phyloP scores from a whole-genome alignment of 1,140 invertebrate species.

The Caligus rogercresseyi region DNA sequence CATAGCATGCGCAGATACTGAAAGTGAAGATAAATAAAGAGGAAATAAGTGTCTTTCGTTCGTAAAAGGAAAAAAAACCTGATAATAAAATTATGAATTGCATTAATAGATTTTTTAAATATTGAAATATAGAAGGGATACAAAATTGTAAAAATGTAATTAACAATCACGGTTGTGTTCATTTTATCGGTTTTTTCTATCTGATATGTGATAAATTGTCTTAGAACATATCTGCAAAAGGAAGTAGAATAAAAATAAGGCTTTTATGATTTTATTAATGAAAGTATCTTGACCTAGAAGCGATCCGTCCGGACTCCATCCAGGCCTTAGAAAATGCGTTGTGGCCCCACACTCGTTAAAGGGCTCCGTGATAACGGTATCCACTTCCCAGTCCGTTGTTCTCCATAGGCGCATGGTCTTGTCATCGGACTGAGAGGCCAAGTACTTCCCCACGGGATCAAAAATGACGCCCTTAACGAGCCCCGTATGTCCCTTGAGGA shows the following conservation, averaged over 20 bases:
- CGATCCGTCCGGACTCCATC: slow-evolving; percentile 94
- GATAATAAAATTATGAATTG: too few species aligned
- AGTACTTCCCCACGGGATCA: slow-evolving; percentile 92
- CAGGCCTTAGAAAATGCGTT: slow-evolving; percentile 37
- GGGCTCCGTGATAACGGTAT: slow-evolving; percentile 64
- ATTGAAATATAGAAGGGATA: too few species aligned
- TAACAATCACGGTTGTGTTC: too few species aligned
- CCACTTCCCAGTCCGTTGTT: slow-evolving; percentile 76
- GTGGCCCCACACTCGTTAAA: slow-evolving; percentile 40
- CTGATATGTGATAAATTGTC: too few species aligned
- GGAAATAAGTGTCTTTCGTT: neutral
- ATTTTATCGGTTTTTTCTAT: too few species aligned
- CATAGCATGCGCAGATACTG: slow-evolving; percentile 88
- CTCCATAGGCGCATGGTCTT: slow-evolving; percentile 75
- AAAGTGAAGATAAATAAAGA: slow-evolving; percentile 42
- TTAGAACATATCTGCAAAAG: too few species aligned
- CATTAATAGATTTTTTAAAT: too few species aligned
- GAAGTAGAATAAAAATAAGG: too few species aligned
- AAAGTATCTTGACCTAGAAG: slow-evolving; percentile 1
- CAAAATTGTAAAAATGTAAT: too few species aligned
- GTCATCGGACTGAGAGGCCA: slow-evolving; percentile 91
- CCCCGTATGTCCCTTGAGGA: slow-evolving; percentile 11
- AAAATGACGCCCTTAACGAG: slow-evolving; percentile 82
- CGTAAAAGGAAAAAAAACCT: too few species aligned
- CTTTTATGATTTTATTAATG: too few species aligned